Conservation (phyloP, 2,113 vertebrate species). For the Pelecanus crispus region DNA sequence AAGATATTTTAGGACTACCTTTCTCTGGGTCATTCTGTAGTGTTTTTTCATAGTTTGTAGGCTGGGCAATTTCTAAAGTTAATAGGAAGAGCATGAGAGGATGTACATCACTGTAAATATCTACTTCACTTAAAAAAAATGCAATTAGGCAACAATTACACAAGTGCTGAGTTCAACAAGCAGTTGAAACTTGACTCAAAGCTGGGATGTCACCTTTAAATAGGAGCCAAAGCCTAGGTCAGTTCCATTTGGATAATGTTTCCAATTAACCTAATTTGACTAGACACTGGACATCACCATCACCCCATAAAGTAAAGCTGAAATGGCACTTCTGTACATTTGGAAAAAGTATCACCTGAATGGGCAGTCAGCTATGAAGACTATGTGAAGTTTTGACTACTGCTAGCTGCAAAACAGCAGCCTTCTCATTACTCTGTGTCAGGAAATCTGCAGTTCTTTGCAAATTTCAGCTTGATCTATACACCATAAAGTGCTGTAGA, state of each 20-base stretch:
- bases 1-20: not conserved
- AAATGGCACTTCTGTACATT: not conserved
- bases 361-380: not conserved
- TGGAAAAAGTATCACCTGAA: not conserved
- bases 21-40: not conserved
- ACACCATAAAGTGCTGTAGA: not conserved
- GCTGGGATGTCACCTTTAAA: not conserved
- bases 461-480: not conserved
- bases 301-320: not conserved
- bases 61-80: not conserved
- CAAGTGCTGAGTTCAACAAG: not conserved
- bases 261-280: not conserved
- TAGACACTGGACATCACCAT: not conserved
- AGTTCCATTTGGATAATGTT: not conserved
- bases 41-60: not conserved
- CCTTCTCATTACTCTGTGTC: not conserved
- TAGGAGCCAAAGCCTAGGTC: not conserved
- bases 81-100: not conserved
- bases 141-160: not conserved
- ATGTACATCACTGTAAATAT: not conserved
- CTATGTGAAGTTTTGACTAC: not conserved
- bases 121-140: not conserved
- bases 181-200: not conserved
- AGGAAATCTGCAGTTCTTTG: not conserved
- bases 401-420: not conserved